A percentile compares a stretch with the other conserved stretches of the same genome.
Evolutionary conservation across 1,140 invertebrate genomes (phyloP).

Genomic region (Trichomalopsis sarcophagae): DNA sequence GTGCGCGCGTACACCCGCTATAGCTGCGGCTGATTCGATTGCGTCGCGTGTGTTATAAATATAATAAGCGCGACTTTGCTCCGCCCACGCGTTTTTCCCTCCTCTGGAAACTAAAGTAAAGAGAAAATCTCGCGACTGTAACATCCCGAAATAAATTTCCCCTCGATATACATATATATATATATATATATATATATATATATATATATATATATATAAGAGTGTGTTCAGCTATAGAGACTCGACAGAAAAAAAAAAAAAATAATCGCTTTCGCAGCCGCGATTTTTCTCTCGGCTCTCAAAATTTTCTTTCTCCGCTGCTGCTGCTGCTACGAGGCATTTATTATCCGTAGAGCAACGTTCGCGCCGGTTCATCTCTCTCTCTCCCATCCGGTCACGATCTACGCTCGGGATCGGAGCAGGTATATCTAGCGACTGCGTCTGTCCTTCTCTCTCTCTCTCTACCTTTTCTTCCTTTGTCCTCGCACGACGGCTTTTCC

Average conservation of each 20-base stretch:
- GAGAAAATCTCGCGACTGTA: not conserved
- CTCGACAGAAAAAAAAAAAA: not conserved
- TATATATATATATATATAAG: too few relatives aligned
- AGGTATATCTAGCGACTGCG: conserved; percentile 44
- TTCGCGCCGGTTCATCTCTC: not conserved
- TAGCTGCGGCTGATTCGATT: too few relatives aligned
- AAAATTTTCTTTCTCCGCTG: not conserved
- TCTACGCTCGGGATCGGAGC: conserved; percentile 26
- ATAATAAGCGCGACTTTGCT: not conserved
- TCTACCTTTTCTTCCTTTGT: conserved; percentile 42
- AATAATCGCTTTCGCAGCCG: conserved; percentile 38
- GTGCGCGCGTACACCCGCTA: too few relatives aligned
- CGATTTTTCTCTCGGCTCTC: conserved; percentile 29
- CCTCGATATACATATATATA: not conserved
- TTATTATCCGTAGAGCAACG: not conserved
- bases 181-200: too few relatives aligned
- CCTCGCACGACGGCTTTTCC: not conserved
- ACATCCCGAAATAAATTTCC: conserved; percentile 3
- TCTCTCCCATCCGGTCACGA: conserved; percentile 51
- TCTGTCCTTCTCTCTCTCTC: conserved; percentile 29
- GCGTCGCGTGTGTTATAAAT: too few relatives aligned
- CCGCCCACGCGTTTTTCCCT: not conserved
- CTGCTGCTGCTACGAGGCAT: not conserved
- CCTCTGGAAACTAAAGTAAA: not conserved
- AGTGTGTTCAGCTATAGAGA: too few relatives aligned